A percentile compares a stretch with the other conserved stretches of the same genome.
phyloP scores from a whole-genome alignment of 2,113 vertebrate genomes.

The Cebus imitator region DNA sequence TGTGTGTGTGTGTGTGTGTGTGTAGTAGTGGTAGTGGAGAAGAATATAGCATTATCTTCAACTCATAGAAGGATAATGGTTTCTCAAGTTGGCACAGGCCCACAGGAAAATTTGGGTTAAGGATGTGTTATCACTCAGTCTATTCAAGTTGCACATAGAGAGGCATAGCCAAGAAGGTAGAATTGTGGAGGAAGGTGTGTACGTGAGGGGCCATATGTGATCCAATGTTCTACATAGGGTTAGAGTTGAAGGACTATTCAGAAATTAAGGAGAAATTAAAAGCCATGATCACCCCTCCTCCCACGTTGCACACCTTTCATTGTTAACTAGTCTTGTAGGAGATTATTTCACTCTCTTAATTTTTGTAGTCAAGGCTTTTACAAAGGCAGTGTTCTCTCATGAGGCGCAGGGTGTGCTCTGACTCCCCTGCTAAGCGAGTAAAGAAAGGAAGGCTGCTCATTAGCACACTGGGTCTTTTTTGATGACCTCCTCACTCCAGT shows the following conservation, averaged over 20 bases:
- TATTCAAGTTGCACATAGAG: neutral
- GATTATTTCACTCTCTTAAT: neutral
- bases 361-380: neutral
- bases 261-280: slow-evolving; percentile 29
- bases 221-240: neutral
- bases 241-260: slow-evolving; percentile 1
- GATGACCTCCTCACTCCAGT: neutral
- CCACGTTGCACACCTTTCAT: neutral
- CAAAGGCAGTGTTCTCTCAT: neutral
- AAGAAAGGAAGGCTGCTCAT: neutral
- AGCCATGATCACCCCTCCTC: neutral
- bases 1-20: neutral
- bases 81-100: neutral
- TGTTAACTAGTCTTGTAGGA: slow-evolving; percentile 17
- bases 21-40: neutral
- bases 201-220: fast-evolving
- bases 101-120: neutral
- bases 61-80: neutral
- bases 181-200: neutral
- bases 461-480: neutral
- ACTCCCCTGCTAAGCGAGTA: neutral
- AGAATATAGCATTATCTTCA: neutral
- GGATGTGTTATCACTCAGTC: neutral
- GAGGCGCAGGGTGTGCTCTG: neutral
- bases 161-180: neutral